Evolutionary conservation across 2,888 invertebrate genomes (phyloP).

Genomic region (Agrilus mali): DNA sequence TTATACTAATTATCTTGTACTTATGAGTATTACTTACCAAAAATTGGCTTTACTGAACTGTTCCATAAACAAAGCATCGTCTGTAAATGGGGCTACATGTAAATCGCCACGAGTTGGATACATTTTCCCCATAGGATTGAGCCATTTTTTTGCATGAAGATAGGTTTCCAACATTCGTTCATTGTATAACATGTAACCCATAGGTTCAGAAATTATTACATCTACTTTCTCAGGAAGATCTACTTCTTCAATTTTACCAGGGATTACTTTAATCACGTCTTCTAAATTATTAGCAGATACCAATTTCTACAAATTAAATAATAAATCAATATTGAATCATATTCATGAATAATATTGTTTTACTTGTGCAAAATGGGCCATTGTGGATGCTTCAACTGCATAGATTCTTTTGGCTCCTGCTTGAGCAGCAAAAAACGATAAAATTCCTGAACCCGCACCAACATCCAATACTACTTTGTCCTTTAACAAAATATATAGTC

Average conservation of each 20-base stretch:
- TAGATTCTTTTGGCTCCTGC: slow-evolving; percentile 94
- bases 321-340: not conserved
- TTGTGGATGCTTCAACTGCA: slow-evolving; percentile 98
- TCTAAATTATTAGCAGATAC: slow-evolving; percentile 82
- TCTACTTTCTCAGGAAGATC: slow-evolving; percentile 91
- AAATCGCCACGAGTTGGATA: slow-evolving; percentile 94
- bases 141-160: slow-evolving; percentile 96
- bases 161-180: slow-evolving; percentile 98
- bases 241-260: slow-evolving; percentile 98
- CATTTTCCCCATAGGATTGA: slow-evolving; percentile 88
- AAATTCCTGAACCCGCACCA: slow-evolving; percentile 95
- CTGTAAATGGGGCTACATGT: slow-evolving; percentile 95
- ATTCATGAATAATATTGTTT: not conserved
- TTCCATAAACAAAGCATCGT: slow-evolving; percentile 95
- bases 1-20: too few species aligned
- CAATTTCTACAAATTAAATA: slow-evolving; percentile 43
- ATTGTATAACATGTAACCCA: slow-evolving; percentile 99
- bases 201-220: slow-evolving; percentile 96
- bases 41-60: slow-evolving; percentile 98
- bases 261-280: slow-evolving; percentile 81
- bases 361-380: slow-evolving; percentile 90
- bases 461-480: slow-evolving; percentile 93
- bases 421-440: slow-evolving; percentile 97
- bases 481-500: slow-evolving; percentile 20
- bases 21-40: too few species aligned